Evolutionary conservation across 92 coral and sea anemone genomes (phyloP).

Genomic region (Isaurus tuberculatus): DNA sequence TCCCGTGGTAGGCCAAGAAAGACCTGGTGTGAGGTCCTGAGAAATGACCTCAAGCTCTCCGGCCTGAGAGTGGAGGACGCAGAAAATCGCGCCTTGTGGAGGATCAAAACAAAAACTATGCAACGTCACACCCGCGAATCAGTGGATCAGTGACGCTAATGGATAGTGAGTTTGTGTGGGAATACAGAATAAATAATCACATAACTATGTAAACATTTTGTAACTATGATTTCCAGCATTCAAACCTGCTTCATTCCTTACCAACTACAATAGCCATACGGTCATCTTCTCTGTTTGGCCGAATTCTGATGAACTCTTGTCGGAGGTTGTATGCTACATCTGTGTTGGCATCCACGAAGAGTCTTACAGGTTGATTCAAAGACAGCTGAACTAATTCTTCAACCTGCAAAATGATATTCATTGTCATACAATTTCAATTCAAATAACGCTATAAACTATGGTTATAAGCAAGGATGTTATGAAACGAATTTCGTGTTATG

Average conservation of each 20-base stretch:
- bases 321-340: constrained; percentile 94
- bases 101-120: no score
- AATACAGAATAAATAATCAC: no score
- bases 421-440: not conserved
- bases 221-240: not conserved
- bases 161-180: not conserved
- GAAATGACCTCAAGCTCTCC: no score
- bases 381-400: constrained; percentile 86
- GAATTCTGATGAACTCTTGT: constrained; percentile 93
- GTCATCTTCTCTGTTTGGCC: constrained; percentile 88
- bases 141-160: not conserved
- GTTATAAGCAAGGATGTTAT: not conserved
- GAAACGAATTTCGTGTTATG: not conserved
- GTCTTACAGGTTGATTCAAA: constrained; percentile 88
- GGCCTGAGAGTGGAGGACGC: no score
- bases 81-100: no score
- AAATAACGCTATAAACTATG: not conserved
- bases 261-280: constrained; percentile 92
- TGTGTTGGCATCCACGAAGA: constrained; percentile 93
- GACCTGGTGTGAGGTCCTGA: no score
- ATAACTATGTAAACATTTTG: no score
- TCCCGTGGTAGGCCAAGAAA: no score
- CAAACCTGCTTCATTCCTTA: not conserved
- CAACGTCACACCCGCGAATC: no score
- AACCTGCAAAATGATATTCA: constrained; percentile 56